Base-by-base conservation (phyloP, 2,797 vertebrate species). In the Neopelma chrysocephalum region DNA sequence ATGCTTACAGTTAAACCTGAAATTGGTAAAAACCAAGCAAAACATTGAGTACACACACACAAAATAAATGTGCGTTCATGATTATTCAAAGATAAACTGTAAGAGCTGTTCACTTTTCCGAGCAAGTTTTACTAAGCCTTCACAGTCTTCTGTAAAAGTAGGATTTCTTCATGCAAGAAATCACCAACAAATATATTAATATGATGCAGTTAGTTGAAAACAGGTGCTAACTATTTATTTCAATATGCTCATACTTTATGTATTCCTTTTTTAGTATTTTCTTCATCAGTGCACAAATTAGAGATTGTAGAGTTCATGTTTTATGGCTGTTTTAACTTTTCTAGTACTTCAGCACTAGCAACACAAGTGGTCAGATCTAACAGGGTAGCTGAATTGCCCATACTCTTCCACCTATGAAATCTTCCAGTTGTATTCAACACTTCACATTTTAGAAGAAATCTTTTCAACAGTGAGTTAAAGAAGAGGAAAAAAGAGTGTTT, bases 121-220 rank as follows among this genome's bases (percentile, higher is more conserved):
- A 92, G 87, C 31, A 93, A 50, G 80, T 82, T 89, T 87, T 82
- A 66, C 32, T 88, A 88, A 92, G 29, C 50, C 66, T 73, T 73
- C 31, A 83, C 1, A 48, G 16, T 47, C 48, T 83, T 93, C 78
- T 78, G 34, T 40, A 64, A 81, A 82, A 26, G 75, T n/a, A 90
- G 4, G 2, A 91, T n/a, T 64, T 93, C 36, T 87, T 58, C 18
- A 48, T 16, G 78, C 69, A 79, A 85, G 47, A 22, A 73, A 65
- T 57, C 27, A 72, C 11, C 26, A 50, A 71, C 4, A 61, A 68
- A 88, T 66, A 81, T 45, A 87, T 81, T 87, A 89, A 80, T 14
- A 73, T 6, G 48, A 93, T 80, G 47, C 10, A 57, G 45, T 53
- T 58, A 51, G 34, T 10, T 42, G 36, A 93, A 87, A 95, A 70